Conservation (phyloP, 2,888 invertebrate genomes). For the Carabus problematicus region DNA sequence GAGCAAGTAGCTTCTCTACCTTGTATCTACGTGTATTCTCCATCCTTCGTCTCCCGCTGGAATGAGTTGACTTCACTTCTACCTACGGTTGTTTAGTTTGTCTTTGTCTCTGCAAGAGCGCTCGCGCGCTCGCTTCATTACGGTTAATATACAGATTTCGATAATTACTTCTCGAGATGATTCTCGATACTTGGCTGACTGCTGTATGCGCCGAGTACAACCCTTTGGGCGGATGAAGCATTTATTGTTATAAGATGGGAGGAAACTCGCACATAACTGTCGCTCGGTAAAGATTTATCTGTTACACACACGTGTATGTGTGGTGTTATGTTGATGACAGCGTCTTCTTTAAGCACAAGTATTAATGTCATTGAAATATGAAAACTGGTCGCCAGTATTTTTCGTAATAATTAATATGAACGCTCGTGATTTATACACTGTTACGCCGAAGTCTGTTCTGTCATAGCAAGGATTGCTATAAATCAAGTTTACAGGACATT, state of each 20-base stretch:
- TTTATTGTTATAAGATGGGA: conserved; percentile 9
- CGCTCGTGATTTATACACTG: no score
- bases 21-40: no score
- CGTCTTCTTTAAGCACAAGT: no score
- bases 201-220: not conserved
- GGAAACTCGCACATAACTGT: conserved; percentile 1
- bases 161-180: conserved; percentile 6
- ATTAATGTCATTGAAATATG: no score
- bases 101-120: not conserved
- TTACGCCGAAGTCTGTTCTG: no score
- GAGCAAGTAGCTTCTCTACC: not conserved
- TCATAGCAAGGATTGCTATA: no score
- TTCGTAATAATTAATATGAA: no score
- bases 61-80: conserved; percentile 3
- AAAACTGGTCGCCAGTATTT: no score
- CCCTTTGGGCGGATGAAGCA: not conserved
- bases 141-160: conserved; percentile 5
- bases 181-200: not conserved
- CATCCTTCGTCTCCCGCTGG: not conserved
- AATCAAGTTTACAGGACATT: no score
- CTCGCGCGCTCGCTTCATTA: not conserved
- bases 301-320: not conserved
- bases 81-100: not conserved
- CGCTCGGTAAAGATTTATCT: not conserved
- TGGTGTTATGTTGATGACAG: no score